Conservation (phyloP, 2,888 invertebrate genomes). For the Synergus itoensis region DNA sequence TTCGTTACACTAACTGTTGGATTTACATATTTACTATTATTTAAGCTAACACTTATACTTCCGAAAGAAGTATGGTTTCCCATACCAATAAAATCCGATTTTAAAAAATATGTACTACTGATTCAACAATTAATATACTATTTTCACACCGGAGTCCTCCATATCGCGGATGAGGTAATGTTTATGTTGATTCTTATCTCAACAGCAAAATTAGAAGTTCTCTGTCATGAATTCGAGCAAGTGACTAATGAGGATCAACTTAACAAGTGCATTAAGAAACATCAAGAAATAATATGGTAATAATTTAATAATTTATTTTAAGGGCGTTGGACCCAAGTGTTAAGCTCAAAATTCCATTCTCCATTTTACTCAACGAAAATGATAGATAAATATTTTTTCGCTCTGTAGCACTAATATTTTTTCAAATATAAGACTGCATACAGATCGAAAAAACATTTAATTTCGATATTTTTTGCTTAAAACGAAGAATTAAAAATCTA, state of each 20-base stretch:
- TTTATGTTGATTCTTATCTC: slow-evolving; percentile 24
- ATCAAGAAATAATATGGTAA: slow-evolving; percentile 34
- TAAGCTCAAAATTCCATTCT: no score
- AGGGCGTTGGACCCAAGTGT: no score
- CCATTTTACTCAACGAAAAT: no score
- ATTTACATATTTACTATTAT: not conserved
- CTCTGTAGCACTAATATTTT: no score
- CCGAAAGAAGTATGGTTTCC: slow-evolving; percentile 31
- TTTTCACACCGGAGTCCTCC: slow-evolving; percentile 5
- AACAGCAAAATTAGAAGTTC: slow-evolving; percentile 10
- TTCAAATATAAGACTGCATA: no score
- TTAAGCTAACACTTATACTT: not conserved
- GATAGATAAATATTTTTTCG: no score
- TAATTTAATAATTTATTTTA: not conserved
- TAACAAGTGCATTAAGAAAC: not conserved
- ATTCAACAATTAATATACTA: slow-evolving; percentile 4
- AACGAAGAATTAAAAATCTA: no score
- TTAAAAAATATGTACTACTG: not conserved
- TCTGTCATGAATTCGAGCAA: not conserved
- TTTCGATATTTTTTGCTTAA: no score
- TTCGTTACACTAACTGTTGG: not conserved
- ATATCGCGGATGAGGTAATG: slow-evolving; percentile 4
- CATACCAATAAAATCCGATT: not conserved
- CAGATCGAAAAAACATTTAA: no score
- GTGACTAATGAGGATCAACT: not conserved